Percentiles rank a stretch among this genome's conserved stretches.
phyloP scores from a whole-genome alignment of 2,888 invertebrate genomes.

The Gisinianus flammeolus region DNA sequence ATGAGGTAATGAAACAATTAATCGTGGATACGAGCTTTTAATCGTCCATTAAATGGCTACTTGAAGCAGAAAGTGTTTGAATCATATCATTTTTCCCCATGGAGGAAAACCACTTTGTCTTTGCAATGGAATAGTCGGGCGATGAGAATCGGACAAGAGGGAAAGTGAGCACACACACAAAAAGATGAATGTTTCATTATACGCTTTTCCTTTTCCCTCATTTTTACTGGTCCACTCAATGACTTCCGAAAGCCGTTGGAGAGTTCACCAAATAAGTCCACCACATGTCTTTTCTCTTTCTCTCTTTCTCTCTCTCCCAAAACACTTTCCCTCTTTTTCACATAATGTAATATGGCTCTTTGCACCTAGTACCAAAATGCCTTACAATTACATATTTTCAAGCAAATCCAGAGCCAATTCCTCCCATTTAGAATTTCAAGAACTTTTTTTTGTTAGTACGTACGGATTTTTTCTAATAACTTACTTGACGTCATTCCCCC shows the following conservation, averaged over 20 bases:
- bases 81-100: not conserved
- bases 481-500: no score
- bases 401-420: no score
- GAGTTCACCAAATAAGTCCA: not conserved
- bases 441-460: no score
- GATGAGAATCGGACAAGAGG: not conserved
- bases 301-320: not conserved
- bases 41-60: constrained; percentile 17
- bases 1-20: constrained; percentile 22
- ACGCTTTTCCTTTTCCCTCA: not conserved
- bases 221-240: constrained; percentile 18
- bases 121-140: not conserved
- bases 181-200: not conserved
- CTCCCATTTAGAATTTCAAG: no score
- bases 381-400: no score
- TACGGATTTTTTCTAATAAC: no score
- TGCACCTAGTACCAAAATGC: no score
- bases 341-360: not conserved
- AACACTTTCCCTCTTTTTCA: not conserved
- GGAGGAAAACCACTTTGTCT: constrained; percentile 1
- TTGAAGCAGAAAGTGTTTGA: constrained; percentile 7
- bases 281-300: not conserved
- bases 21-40: constrained; percentile 12
- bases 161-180: not conserved
- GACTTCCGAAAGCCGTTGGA: constrained; percentile 18